Evolutionary conservation across 2,888 invertebrate species (phyloP).

Genomic region (Rhamnusium bicolor): DNA sequence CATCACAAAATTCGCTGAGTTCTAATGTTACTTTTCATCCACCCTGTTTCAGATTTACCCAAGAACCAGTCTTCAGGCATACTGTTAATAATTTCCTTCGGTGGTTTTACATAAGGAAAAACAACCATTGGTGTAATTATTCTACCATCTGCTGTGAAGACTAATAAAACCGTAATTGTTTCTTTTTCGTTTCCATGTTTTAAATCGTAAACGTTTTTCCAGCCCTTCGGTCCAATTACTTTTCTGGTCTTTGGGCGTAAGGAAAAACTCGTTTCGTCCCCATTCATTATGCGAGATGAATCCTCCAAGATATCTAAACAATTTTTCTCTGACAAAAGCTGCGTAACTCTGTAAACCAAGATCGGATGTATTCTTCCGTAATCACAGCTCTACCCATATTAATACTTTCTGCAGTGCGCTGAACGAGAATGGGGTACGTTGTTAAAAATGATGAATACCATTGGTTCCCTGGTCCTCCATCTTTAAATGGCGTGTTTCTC

Average conservation of each 20-base stretch:
- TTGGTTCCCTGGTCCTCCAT: neutral
- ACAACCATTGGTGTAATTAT: neutral
- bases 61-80: neutral
- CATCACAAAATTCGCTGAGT: neutral
- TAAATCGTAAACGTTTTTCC: neutral
- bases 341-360: neutral
- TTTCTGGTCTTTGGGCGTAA: neutral
- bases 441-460: neutral
- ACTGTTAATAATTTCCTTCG: neutral
- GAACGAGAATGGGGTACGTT: neutral
- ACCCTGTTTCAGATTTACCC: neutral
- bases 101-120: neutral
- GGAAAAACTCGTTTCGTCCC: neutral
- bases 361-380: neutral
- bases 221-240: too few species aligned
- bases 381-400: neutral
- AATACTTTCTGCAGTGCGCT: neutral
- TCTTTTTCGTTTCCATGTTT: neutral
- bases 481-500: neutral
- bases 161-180: neutral
- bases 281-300: neutral
- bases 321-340: neutral
- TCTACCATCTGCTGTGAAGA: neutral
- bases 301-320: neutral
- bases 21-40: neutral